phyloP scores from a whole-genome alignment of 2,888 invertebrate species.

The Herminia tarsipennalis region DNA sequence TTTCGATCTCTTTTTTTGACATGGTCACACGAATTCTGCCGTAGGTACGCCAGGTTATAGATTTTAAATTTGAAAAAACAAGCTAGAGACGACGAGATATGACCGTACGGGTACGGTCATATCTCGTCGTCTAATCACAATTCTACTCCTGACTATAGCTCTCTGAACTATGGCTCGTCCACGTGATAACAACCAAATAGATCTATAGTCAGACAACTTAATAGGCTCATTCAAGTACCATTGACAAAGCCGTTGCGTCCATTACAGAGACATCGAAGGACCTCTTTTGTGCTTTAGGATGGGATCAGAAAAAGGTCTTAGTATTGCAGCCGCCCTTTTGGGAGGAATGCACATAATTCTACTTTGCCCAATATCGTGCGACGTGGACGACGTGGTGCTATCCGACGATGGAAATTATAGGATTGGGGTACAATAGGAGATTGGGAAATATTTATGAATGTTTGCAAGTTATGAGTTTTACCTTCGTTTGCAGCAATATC shows the following conservation, averaged over 20 bases:
- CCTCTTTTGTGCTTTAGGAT: conserved; percentile 24
- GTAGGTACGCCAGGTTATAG: no score
- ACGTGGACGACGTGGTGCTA: conserved; percentile 56
- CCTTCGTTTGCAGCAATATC: no score
- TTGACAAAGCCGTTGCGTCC: conserved; percentile 6
- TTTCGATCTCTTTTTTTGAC: no score
- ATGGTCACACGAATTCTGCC: no score
- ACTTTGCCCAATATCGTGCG: conserved; percentile 59
- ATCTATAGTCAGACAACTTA: neutral
- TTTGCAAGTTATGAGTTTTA: no score
- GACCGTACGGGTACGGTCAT: no score
- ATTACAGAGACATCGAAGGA: conserved; percentile 3
- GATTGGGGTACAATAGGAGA: conserved; percentile 10
- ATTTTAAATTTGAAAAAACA: no score
- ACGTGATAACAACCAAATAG: neutral
- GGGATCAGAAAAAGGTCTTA: conserved; percentile 29
- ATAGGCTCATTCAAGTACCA: conserved; percentile 5
- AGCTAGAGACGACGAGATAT: no score
- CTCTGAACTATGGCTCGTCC: neutral
- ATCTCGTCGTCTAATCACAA: no score
- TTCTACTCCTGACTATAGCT: neutral
- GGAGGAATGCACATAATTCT: conserved; percentile 67
- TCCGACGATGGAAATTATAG: conserved; percentile 23
- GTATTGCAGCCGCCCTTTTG: conserved; percentile 47
- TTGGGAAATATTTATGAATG: neutral